Base-by-base conservation (phyloP, 2,888 invertebrate genomes). In the Sisyra terminalis region DNA sequence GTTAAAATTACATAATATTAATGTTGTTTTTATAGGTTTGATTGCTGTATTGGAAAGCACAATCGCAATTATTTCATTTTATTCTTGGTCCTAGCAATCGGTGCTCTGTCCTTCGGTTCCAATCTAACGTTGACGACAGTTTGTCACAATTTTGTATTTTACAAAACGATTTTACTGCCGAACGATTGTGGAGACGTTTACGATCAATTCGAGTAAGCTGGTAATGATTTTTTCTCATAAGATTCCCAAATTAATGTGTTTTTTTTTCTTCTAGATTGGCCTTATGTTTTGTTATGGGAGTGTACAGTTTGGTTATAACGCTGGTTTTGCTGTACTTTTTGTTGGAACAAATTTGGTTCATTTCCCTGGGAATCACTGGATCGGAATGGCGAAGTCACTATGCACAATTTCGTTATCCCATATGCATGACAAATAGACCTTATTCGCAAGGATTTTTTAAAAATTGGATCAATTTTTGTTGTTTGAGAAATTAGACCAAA, bases 121-220 rank as follows among this genome's bases (percentile, higher is more conserved):
- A 83, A 88, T 61, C 65, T 92, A 40, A 81, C 85, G 2, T 63
- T 90, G 50, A 89, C 88, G 1, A 81, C 87, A n/a, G 74, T 90
- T 1, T 88, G 90, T 55, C 85, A 86, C 60, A 87, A 88, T 0
- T 75, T 75, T 53, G 69, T 73, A 52, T 61, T 79, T 32, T 70
- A 73, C 52, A 75, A 72, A 40, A 66, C 70, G 40, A 66, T 90
- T 49, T 67, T 88, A 29, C 57, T 89, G 50, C 89, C 89, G 2
- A 79, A 83, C 55, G 82, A 88, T 58, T 90, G 90, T 61, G 75
- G 77, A 47, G 83, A 84, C 61, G 83, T 85, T 1, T 90, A 87
- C 59, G 75, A 73, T 58, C 77, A 85, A 52, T 75, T 77, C 52
- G 70, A 75, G 84, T 84, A 65, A 70, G 78, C n/a, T n/a, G n/a